Conservation (phyloP, 2,113 vertebrate genomes). For the Xenopus borealis region DNA sequence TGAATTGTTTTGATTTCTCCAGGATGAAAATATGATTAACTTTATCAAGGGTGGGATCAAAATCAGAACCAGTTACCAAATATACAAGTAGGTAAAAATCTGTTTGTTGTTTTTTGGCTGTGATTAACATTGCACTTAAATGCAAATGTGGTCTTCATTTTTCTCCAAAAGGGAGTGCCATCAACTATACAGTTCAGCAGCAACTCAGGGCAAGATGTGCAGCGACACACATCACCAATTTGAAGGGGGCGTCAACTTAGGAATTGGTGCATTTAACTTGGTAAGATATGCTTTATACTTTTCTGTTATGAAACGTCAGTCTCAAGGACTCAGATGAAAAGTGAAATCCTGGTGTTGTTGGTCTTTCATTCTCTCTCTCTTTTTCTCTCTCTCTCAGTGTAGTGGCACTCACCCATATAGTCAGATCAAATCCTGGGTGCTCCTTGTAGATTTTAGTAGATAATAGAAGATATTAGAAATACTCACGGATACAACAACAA, state of each 20-base stretch:
- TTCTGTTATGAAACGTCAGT: not conserved
- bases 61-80: conserved; percentile 89
- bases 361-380: no score
- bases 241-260: conserved; percentile 84
- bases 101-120: no score
- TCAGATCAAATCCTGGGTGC: no score
- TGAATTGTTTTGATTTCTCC: conserved; percentile 43
- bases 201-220: conserved; percentile 64
- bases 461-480: no score
- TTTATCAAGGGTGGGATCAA: conserved; percentile 92
- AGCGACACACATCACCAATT: conserved; percentile 76
- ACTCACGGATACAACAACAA: no score
- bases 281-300: conserved; percentile 58
- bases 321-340: no score
- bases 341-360: no score
- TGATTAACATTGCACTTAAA: no score
- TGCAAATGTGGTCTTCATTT: conserved; percentile 36
- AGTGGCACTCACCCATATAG: no score
- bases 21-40: conserved; percentile 91
- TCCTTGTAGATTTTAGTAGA: no score
- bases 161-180: conserved; percentile 73
- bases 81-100: conserved; percentile 80
- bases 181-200: conserved; percentile 59
- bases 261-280: conserved; percentile 90
- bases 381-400: no score